phyloP scores from a whole-genome alignment of 2,888 invertebrate genomes.

The Apantesis nais region DNA sequence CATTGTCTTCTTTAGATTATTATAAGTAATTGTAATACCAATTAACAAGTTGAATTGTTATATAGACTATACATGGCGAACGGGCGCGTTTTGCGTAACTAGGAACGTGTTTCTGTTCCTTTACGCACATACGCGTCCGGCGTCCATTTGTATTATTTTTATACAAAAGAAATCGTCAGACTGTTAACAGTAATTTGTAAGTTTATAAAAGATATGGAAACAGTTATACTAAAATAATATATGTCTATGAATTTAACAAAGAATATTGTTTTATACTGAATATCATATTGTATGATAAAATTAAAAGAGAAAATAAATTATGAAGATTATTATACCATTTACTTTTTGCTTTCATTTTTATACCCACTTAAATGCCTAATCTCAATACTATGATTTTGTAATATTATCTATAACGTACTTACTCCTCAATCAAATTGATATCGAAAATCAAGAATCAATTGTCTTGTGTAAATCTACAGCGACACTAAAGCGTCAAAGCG shows the following conservation, averaged over 20 bases:
- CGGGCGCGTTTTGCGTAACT: conserved; percentile 51
- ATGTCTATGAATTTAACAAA: conserved; percentile 86
- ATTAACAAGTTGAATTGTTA: conserved; percentile 85
- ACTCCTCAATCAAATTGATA: neutral
- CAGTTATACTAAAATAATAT: conserved; percentile 85
- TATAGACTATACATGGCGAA: conserved; percentile 64
- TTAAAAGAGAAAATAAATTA: conserved; percentile 82
- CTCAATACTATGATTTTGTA: neutral
- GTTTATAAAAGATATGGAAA: conserved; percentile 81
- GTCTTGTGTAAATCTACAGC: neutral
- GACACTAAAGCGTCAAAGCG: neutral
- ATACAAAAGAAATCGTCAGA: conserved; percentile 79
- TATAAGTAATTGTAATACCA: conserved; percentile 80
- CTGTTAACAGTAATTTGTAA: conserved; percentile 85
- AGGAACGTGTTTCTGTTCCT: conserved; percentile 20
- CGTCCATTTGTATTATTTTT: conserved; percentile 82
- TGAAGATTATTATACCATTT: conserved; percentile 85
- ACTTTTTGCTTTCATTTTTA: conserved; percentile 67
- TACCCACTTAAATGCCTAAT: conserved; percentile 9
- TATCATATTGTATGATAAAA: conserved; percentile 82
- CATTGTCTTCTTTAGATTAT: conserved; percentile 82
- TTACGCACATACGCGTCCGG: conserved; percentile 42
- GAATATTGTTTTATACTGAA: conserved; percentile 85
- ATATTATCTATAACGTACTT: too few species aligned
- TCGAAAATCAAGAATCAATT: neutral